These are phyloP conservation scores for Cassiopea andromeda DNA, from an alignment of 30 jellyfish, hydroid and myxozoan genomes.

Conservation along the genomic window DNA sequence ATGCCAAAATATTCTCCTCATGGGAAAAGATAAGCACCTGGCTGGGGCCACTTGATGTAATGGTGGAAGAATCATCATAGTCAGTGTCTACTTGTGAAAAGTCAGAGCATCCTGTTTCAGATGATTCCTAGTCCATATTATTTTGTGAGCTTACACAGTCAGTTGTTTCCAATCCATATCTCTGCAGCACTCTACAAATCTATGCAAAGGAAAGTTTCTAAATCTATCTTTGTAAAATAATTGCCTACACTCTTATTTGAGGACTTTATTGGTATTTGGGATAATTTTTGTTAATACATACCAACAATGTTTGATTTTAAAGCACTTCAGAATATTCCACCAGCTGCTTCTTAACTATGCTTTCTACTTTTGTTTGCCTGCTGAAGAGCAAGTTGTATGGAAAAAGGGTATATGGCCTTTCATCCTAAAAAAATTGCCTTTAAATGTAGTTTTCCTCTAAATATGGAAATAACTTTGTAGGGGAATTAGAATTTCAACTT, in stretches of 20 bases:
- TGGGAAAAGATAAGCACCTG: slow-evolving; percentile 18
- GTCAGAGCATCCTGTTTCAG: slow-evolving; percentile 1
- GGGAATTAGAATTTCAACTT: too few species aligned
- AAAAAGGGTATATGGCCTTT: background rate
- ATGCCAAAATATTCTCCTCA: background rate
- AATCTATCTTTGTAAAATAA: background rate
- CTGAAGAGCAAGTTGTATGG: background rate
- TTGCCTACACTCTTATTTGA: background rate
- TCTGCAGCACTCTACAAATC: slow-evolving; percentile 27
- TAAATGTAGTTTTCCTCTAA: too few species aligned
- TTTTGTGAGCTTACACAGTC: background rate
- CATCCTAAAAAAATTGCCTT: too few species aligned
- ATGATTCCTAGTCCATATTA: slow-evolving; percentile 37
- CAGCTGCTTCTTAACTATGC: background rate
- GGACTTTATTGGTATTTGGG: background rate
- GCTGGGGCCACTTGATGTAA: slow-evolving; percentile 20
- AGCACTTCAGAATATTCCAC: background rate
- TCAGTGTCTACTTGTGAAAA: background rate
- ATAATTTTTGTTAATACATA: background rate
- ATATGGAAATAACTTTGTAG: too few species aligned
- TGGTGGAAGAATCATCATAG: slow-evolving; percentile 2
- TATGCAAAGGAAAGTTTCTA: background rate
- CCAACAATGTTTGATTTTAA: background rate
- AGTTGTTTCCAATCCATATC: slow-evolving; percentile 10
- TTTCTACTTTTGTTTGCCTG: background rate